Base-by-base conservation (phyloP, 2,888 invertebrate species). In the Melieria crassipennis region DNA sequence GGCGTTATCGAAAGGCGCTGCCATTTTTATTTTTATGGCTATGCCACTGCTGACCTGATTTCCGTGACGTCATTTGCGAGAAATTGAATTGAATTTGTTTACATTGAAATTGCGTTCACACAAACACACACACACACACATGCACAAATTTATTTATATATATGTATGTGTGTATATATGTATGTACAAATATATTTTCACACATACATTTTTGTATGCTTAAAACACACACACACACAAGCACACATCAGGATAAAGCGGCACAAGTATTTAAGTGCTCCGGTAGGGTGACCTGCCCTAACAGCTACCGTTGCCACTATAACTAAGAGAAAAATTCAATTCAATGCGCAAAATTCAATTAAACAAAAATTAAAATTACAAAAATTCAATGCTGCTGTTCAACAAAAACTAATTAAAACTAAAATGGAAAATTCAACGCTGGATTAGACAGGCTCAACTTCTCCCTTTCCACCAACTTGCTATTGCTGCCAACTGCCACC, bases 21-120 rank as follows among this genome's bases (percentile, higher is more conserved):
- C 42, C 10, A 47, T 58, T 61, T 52, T 4, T 46, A 10, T 47
- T 56, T 45, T 11, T 69, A 61, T 11, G 7, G 5, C 13, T 47
- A 13, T 13, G 58, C 42, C 57, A 56, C 52, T 72, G 76, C 74
- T 82, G 82, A 82, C 81, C 81, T 82, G 82, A 81, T 82, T 82
- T 78, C 60, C 63, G 76, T 82, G 82, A 82, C 82, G 82, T 82
- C 81, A 82, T 80, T 79, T 78, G 70, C 69, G 77, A 30, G 30
- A 30, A 30, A 30, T 30, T 30, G 70, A 69, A 76, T 73, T 76
- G 48, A 73, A 72, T 75, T 75, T 69, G 52, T 48, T 61, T 45
- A 74, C 69, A 62, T 50, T 60, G 56, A 55, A 68, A 65, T 60
- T 60, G 55, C 50, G 52, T 10, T 43, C 30, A 13, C 62, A 68